phyloP scores from a whole-genome alignment of 1,140 invertebrate genomes.

The Hypsibius dujardini region DNA sequence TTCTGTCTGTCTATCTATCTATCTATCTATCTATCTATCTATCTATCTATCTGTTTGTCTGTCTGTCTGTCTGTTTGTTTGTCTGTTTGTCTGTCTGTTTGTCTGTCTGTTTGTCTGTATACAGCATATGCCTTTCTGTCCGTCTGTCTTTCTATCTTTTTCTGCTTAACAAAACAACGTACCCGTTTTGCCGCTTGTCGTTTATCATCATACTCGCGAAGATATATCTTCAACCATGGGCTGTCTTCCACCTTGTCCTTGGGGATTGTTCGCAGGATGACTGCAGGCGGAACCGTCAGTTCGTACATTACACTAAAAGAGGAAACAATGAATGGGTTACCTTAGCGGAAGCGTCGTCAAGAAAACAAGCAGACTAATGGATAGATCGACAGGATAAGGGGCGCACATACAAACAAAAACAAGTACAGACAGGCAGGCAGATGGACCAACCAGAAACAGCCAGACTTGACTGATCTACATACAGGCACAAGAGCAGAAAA shows the following conservation, averaged over 20 bases:
- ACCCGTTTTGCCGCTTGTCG: neutral
- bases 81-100: no score
- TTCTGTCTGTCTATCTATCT: no score
- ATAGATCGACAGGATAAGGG: no score
- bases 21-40: no score
- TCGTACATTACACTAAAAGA: no score
- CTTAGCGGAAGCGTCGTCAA: neutral
- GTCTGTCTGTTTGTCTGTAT: no score
- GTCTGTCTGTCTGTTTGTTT: no score
- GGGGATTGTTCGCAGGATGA: neutral
- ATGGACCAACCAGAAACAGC: no score
- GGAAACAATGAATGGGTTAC: neutral
- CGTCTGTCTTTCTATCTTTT: neutral
- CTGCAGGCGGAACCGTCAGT: neutral
- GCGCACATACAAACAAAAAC: no score
- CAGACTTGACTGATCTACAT: no score
- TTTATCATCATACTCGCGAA: neutral
- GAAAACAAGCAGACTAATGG: neutral
- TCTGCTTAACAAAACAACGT: neutral
- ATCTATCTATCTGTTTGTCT: no score
- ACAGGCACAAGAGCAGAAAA: neutral
- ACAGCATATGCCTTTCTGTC: neutral
- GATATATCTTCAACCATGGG: neutral
- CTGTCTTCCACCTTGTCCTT: neutral
- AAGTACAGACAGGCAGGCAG: neutral